Evolutionary conservation across 2,797 vertebrate species (phyloP), one percentile per base, ranked within the genome.

Genomic region (Acrossocheilus fasciatus): DNA sequence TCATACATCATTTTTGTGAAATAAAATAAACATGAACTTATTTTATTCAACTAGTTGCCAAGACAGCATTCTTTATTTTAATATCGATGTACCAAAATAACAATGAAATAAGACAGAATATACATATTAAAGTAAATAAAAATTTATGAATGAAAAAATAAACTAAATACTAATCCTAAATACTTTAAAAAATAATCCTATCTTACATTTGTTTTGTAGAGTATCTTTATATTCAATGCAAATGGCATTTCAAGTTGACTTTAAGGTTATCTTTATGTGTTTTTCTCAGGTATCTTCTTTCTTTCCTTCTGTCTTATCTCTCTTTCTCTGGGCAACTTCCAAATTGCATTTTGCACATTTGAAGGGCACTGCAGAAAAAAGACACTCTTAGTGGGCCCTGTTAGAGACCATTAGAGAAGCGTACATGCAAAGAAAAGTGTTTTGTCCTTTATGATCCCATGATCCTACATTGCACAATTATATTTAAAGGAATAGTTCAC

Each of bases 311-410:
- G 20, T 66, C 2, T 66, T 69, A 23, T 41, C 23, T 41, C 20
- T 39, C 4, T 59, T 78, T 41, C 23, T 78, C 14, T 77, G 74
- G 74, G 74, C 50, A 57, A n/a, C 50, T 78, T 78, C 14, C 14
- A 62, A 62, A 26, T 78, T 26, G 54, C 36, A 62, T 78, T 62
- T 79, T 43, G 54, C 23, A 17, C 36, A 17, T 62, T 41, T 62
- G 76, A 26, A 78, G 76, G 12, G 2, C 76, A 79, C 23, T 79
- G n/a, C 23, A 14, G 23, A 79, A 43, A 26, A 39, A 23, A 78
- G 23, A 41, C 12, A 39, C 10, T 36, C 73, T 73, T 30, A 47
- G 72, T 47, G 43, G n/a, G 26, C 10, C 10, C 11, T 36, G 30
- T 30, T 30, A 30, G 30, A 30, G 30, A 30, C 72, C 10, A 10